Conservation (phyloP, 2,113 vertebrate genomes). For the Desmodus rotundus region DNA sequence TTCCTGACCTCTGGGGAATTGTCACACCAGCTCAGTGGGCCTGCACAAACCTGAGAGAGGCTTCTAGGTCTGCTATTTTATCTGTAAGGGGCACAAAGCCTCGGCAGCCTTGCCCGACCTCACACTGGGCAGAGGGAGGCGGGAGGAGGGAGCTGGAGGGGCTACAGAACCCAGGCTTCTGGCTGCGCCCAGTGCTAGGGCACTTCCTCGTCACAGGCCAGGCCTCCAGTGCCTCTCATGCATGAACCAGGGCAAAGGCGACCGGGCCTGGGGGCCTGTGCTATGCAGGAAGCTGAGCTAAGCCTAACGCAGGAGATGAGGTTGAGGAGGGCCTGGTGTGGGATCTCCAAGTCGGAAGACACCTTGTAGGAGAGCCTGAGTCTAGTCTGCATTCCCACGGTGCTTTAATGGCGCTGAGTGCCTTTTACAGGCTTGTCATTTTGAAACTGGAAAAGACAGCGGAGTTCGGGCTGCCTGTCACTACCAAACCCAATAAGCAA, state of each 20-base stretch:
- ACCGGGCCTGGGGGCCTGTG: fast-evolving
- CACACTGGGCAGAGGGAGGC: fast-evolving
- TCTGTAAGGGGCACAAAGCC: background rate
- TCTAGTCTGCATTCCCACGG: background rate
- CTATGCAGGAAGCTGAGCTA: background rate
- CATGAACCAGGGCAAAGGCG: background rate
- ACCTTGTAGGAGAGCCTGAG: background rate
- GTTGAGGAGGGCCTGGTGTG: fast-evolving
- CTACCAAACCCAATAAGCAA: no score
- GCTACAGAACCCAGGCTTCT: background rate
- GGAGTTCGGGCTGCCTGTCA: no score
- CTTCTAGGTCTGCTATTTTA: fast-evolving
- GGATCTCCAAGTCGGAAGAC: background rate
- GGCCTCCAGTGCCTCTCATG: background rate
- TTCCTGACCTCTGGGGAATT: background rate
- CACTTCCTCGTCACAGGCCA: background rate
- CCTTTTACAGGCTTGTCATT: background rate
- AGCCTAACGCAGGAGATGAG: fast-evolving
- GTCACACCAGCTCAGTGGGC: background rate
- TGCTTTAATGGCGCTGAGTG: background rate
- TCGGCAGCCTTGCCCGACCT: background rate
- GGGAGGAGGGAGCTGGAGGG: background rate
- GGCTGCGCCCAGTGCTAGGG: background rate
- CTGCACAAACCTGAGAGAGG: background rate
- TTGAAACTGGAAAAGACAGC: no score